phyloP scores from a whole-genome alignment of 2,797 vertebrate species.

The Artibeus jamaicensis region DNA sequence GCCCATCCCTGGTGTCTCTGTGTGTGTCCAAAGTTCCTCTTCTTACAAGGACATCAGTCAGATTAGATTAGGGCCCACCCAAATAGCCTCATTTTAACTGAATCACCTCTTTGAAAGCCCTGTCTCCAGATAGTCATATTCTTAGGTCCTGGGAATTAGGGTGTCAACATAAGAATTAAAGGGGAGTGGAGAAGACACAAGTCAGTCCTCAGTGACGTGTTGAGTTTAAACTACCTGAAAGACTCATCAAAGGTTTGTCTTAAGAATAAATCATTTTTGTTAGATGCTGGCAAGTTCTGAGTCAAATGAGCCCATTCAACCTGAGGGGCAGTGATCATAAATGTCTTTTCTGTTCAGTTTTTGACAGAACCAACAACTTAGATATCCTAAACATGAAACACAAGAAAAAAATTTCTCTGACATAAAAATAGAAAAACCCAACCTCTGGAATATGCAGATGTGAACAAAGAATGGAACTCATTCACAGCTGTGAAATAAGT shows the following conservation, averaged over 20 bases:
- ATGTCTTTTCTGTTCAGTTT: constrained; percentile 32
- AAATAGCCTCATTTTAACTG: background rate
- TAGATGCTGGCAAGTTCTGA: background rate
- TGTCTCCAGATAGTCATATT: background rate
- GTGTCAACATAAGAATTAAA: background rate
- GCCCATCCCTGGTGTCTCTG: background rate
- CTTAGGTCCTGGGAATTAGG: background rate
- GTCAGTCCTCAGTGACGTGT: background rate
- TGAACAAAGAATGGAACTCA: background rate
- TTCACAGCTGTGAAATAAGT: background rate
- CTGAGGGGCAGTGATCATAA: background rate
- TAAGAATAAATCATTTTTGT: background rate
- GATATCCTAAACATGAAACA: background rate
- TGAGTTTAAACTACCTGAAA: background rate
- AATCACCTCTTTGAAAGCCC: background rate
- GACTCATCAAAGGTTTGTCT: background rate
- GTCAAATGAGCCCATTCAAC: background rate
- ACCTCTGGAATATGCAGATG: background rate
- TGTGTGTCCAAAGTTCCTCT: background rate
- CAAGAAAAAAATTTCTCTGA: background rate
- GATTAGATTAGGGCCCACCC: background rate
- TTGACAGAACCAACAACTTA: background rate
- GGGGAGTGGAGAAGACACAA: background rate
- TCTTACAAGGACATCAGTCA: background rate
- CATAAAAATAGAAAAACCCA: background rate